Percentiles rank a stretch among this genome's conserved stretches.
These are phyloP conservation scores for Mizuhopecten yessoensis DNA, from an alignment of 1,140 invertebrate genomes.

Conservation along the genomic window DNA sequence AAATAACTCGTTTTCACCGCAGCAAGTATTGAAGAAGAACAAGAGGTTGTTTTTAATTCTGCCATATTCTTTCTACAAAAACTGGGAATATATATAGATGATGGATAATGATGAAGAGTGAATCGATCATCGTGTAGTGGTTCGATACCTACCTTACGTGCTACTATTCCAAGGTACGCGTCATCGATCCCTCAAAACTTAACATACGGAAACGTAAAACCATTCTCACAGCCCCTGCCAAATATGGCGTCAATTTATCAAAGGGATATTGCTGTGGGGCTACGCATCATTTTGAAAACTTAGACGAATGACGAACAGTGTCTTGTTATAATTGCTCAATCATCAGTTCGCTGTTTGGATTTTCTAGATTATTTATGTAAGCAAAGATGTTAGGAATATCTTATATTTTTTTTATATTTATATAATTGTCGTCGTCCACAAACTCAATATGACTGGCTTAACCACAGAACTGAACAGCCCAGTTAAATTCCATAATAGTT, in stretches of 20 bases:
- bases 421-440: conserved; percentile 93
- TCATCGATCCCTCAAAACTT: neutral
- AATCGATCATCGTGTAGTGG: neutral
- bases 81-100: neutral
- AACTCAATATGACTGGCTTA: conserved; percentile 90
- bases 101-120: neutral
- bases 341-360: neutral
- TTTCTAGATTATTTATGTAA: neutral
- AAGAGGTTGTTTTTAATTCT: neutral
- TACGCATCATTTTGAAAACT: neutral
- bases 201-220: neutral
- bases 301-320: neutral
- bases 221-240: neutral
- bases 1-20: neutral
- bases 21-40: neutral
- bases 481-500: conserved; percentile 91
- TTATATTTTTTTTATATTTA: too few species aligned
- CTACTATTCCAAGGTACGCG: neutral
- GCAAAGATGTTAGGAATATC: conserved; percentile 78
- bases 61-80: neutral
- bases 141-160: neutral
- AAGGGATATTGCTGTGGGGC: neutral
- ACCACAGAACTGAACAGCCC: conserved; percentile 88
- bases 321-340: neutral
- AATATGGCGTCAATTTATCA: neutral